Base-by-base conservation (phyloP, 2,113 vertebrate genomes). In the Tachuris rubrigastra region DNA sequence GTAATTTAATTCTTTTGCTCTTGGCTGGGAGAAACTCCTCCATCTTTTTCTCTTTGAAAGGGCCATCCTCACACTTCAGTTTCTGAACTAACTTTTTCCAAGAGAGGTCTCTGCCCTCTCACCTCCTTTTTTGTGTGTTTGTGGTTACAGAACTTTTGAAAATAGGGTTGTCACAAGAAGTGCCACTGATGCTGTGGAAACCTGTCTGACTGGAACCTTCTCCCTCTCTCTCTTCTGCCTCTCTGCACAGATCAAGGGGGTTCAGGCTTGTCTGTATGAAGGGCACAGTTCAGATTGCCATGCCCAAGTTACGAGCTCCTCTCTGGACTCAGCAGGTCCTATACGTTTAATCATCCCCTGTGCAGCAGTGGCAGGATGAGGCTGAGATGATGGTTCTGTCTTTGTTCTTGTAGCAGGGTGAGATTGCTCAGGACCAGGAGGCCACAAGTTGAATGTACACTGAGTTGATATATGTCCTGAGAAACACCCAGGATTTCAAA, bases 381-480 rank as follows among this genome's bases (percentile, higher is more conserved):
- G 50, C 13, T 71, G 83, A 85, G 19, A 16, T 37, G 22, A 9
- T 30, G 23, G 5, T 37, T 85, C 90, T 74, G 56, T 62, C 62
- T 66, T 39, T 74, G 27, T n/a, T 92, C 27, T 35, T 21, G 16
- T 60, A 69, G 59, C 65, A 78, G 52, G 35, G 31, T 23, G 6
- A n/a, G 60, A 67, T 90, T 85, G 31, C 56, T 79, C 56, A 41
- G 86, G 56, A 87, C 27, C 2, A 3, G 83, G 20, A 67, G 28
- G 17, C 52, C 75, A 33, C 0, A 0, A 47, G 8, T 63, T 1
- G 0, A 33, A 65, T 86, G 47, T 72, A 44, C 71, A 58, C 22
- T 0, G 0, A 63, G 46, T 7, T 58, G 42, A 63, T 75, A 4
- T 30, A 31, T 9, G 12, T n/a, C 56, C 62, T 72, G 39, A 53